These are phyloP conservation scores for Sebastes diploproa DNA, from an alignment of 2,797 vertebrate genomes.

Conservation along the genomic window DNA sequence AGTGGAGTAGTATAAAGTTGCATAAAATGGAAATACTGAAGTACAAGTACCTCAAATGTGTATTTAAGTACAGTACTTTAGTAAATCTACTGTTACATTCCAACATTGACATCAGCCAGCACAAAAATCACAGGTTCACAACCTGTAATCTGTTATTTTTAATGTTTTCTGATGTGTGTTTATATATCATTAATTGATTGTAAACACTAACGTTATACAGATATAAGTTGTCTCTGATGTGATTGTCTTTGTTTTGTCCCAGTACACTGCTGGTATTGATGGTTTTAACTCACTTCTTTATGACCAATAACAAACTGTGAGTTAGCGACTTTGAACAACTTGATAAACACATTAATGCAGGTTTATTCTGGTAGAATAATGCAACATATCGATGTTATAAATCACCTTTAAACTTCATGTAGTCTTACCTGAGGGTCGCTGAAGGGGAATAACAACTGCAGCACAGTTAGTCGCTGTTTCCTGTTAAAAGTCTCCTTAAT, in stretches of 20 bases:
- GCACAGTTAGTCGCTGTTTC: slow-evolving; percentile 14
- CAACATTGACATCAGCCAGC: neutral
- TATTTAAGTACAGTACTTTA: neutral
- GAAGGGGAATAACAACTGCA: neutral
- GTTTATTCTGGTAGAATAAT: neutral
- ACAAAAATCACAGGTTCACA: neutral
- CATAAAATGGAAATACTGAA: no score
- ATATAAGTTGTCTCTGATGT: fast-evolving
- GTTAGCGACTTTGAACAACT: neutral
- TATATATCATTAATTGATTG: neutral
- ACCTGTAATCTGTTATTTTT: no score
- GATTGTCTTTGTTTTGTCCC: neutral
- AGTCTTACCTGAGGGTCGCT: slow-evolving; percentile 61
- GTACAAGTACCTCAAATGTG: no score
- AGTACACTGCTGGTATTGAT: neutral
- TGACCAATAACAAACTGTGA: neutral
- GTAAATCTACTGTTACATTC: neutral
- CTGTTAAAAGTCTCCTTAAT: slow-evolving; percentile 8
- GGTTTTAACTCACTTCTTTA: neutral
- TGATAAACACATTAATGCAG: neutral
- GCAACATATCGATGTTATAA: no score
- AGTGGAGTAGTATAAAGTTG: no score
- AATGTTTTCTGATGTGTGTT: neutral
- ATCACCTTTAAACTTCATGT: neutral
- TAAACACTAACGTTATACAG: neutral